Evolutionary conservation across 2,113 vertebrate genomes (phyloP), one percentile per base, ranked within the genome.

Genomic region (Zeus faber): DNA sequence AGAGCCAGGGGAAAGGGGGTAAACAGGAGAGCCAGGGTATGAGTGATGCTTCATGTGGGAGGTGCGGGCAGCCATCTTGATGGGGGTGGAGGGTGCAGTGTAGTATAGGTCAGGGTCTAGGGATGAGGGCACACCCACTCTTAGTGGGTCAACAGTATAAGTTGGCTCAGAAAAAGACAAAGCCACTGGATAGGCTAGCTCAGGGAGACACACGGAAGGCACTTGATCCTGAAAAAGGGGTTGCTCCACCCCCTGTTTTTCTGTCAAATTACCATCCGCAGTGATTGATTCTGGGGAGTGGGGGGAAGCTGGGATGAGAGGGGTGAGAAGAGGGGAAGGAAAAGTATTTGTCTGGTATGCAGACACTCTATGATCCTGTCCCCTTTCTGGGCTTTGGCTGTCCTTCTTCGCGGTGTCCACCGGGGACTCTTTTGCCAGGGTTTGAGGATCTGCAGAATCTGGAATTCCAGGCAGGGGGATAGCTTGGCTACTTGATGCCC

Each of bases 1-100:
- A 46, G 77, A 79, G 17, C 79, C 80, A 43, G 81, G 91, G 4
- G 87, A 87, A 20, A 87, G 91, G 3, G 85, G 82, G 39, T 70
- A 80, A 31, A 67, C 81, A 20, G 88, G 85, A 54, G 88, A 83
- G 14, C 87, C 83, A n/a, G 66, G 82, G 21, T 85, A 87, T 18
- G 84, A 66, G 2, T 75, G 65, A 62, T 88, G 74, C 25, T 79
- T 90, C 39, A 88, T 77, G 67, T 91, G 88, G 11, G 77, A 74
- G 48, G 84, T 60, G 4, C 69, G 87, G 37, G 84, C 66, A 16
- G 63, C 73, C 35, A 84, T 87, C 54, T 93, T 89, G 39, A 93
- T 89, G 1, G 95, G 95, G 3, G 93, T 97, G 6, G 94, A 97
- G 14, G 95, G 95, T 1, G 95, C 94, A 0, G 95, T 97, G 67